These are phyloP conservation scores for Nemoura dubitans DNA, from an alignment of 2,888 invertebrate species.

Conservation along the genomic window DNA sequence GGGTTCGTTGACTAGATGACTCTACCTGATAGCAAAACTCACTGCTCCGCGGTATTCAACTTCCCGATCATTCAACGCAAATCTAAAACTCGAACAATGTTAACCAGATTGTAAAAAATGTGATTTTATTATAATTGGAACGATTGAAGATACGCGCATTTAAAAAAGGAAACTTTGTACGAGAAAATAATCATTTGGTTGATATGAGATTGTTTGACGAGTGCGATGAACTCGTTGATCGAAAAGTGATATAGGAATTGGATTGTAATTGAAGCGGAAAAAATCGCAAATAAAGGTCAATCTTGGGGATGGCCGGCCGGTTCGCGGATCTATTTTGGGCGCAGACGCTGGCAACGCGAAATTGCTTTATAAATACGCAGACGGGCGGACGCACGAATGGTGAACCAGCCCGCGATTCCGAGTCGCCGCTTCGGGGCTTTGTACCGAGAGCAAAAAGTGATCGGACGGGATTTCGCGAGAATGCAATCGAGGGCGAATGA, in stretches of 20 bases:
- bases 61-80: slow-evolving; percentile 35
- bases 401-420: neutral
- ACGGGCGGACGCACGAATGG: neutral
- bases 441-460: neutral
- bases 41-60: neutral
- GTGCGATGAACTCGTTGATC: neutral
- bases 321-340: slow-evolving; percentile 50
- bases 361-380: neutral
- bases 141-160: neutral
- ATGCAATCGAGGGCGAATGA: slow-evolving; percentile 12
- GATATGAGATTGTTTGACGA: slow-evolving; percentile 7
- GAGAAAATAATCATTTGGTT: neutral
- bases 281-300: neutral
- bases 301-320: slow-evolving; percentile 50
- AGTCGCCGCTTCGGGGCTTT: neutral
- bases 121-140: neutral
- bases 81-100: neutral
- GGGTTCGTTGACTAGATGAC: slow-evolving; percentile 45
- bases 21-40: slow-evolving; percentile 29
- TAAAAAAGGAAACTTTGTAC: neutral
- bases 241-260: neutral
- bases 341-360: slow-evolving; percentile 48
- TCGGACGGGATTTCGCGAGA: neutral
- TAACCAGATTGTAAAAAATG: neutral
- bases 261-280: neutral